Base-by-base conservation (phyloP, 2,113 vertebrate species). In the Chloropsis cyanopogon region DNA sequence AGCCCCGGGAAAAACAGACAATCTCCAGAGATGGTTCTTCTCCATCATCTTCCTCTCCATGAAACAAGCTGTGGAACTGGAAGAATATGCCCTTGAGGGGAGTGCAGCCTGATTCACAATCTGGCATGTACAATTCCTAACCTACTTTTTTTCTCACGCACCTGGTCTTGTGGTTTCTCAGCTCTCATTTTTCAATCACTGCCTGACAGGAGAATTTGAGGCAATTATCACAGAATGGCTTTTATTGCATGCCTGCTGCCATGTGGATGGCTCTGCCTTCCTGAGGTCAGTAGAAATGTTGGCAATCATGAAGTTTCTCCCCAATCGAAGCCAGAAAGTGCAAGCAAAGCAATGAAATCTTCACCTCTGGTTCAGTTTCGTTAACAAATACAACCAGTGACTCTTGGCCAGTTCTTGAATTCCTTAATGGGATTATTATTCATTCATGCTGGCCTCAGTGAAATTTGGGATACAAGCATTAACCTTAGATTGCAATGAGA, bases 321-420 rank as follows among this genome's bases (percentile, higher is more conserved):
- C 12, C 1, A 3, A 7, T 78, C 76, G 93, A 83, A 92, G 85
- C 64, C 81, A 57, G 56, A 77, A 93, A 90, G 18, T 64, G 25
- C 44, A 93, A 93, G 69, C 37, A 88, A 88, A 96, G 49, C 65
- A 82, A 33, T 76, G 73, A 92, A 92, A 92, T 52, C 54, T 52
- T 78, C 72, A 77, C 68, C 75, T 82, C 82, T 64, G 22, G 33
- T 71, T 93, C 79, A 86, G 63, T 92, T 96, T 90, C 4, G 7
- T 92, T 86, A 94, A 88, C 44, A 96, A 96, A 97, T 42, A 95
- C 13, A 90, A 31, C 66, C 24, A 73, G 93, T 95, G 70, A 92
- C 35, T 88, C 85, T 96, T 96, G 94, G 93, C 87, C 6, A 16
- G 60, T n/a, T 88, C 60, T 70, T 86, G 90, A 83, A 83, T 93